These are phyloP conservation scores for Ochotona princeps DNA, from an alignment of 2,113 vertebrate species.

Conservation along the genomic window DNA sequence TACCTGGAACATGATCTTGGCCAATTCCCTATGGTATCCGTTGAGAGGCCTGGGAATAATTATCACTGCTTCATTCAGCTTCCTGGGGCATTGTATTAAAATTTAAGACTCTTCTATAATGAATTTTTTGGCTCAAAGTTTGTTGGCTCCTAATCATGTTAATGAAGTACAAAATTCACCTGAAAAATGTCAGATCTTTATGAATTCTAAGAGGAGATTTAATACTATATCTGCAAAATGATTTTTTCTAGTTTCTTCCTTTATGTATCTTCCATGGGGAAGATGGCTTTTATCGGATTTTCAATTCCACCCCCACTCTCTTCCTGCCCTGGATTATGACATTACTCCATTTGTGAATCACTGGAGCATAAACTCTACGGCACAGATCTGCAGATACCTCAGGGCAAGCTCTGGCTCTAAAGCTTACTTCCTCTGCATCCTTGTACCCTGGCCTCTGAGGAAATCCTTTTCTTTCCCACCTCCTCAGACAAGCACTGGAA, in stretches of 20 bases:
- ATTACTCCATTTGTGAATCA: background rate
- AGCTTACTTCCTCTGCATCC: background rate
- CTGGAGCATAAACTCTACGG: background rate
- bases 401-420: background rate
- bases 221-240: background rate
- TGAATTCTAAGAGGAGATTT: background rate
- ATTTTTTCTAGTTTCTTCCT: background rate
- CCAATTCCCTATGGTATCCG: background rate
- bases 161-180: background rate
- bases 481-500: background rate
- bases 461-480: background rate
- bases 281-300: background rate
- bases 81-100: background rate
- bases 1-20: background rate
- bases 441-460: background rate
- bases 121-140: background rate
- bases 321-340: background rate
- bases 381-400: background rate
- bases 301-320: background rate
- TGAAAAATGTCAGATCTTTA: background rate
- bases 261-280: background rate
- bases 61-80: background rate
- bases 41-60: background rate
- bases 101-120: background rate
- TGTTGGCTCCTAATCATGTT: background rate